Base-by-base conservation (phyloP, 2,797 vertebrate genomes). In the Apodemus agrarius region DNA sequence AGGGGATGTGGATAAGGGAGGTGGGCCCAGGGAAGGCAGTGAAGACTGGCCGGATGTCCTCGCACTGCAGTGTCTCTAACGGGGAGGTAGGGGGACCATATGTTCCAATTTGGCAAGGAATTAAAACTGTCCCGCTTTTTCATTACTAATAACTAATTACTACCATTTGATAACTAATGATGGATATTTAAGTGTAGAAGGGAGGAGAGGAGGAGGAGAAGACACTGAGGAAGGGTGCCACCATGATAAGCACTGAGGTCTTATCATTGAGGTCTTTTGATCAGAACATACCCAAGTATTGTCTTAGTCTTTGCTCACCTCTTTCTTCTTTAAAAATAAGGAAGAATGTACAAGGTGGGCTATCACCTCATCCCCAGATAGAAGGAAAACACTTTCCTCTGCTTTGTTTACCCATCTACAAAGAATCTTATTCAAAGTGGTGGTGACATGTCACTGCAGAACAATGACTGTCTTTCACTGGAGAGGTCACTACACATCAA, bases 11-110 rank as follows among this genome's bases (percentile, higher is more conserved):
- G 59, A 79, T 17, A 43, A 78, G n/a, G 95, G 94, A 97, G 94
- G 94, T 93, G 49, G 87, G 31, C 79, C 94, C 86, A 97, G 95
- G 88, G 85, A 95, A 43, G 92, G 34, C 46, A 49, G 54, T 9
- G 85, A 90, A 94, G 76, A 43, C 67, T 5, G 34, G 67, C 92
- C 78, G 1, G 37, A 14, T 19, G 69, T 37, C 81, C 19, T 34
- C 16, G 89, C 46, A 65, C 82, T 65, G 24, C 59, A 59, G 31
- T 31, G 63, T 87, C 52, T 1, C 85, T 54, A 37, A 89, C 40
- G 40, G 88, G 87, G n/a, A 93, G 76, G 46, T 29, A 22, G 6
- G 72, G 59, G 83, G 52, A n/a, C 11, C 76, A 79, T 40, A 21
- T 91, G 80, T 89, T 87, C 67, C 63, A 57, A 49, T 93, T 72